A percentile compares a stretch with the other conserved stretches of the same genome.
phyloP scores from a whole-genome alignment of 2,797 vertebrate species.

The Calcarius lapponicus region DNA sequence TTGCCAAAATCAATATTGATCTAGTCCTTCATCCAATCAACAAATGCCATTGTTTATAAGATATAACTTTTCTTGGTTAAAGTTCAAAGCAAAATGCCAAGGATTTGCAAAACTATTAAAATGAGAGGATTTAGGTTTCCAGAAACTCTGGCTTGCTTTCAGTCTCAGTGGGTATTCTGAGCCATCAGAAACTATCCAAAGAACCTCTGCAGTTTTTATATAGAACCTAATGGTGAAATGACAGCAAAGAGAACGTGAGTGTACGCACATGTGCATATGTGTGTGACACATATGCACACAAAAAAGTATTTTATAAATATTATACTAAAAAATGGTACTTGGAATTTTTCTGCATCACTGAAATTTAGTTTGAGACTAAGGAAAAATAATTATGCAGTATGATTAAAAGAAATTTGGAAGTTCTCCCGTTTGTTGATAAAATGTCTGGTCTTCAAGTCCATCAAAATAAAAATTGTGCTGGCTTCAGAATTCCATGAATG shows the following conservation, averaged over 20 bases:
- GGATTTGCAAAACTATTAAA: slow-evolving; percentile 87
- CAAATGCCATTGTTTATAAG: slow-evolving; percentile 96
- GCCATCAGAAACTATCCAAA: slow-evolving; percentile 61
- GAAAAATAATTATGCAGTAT: neutral
- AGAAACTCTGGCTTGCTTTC: slow-evolving; percentile 77
- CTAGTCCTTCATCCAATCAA: slow-evolving; percentile 86
- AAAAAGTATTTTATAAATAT: neutral
- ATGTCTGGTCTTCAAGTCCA: slow-evolving; percentile 2
- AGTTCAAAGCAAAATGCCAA: slow-evolving; percentile 91
- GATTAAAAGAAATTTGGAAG: neutral
- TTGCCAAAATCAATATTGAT: slow-evolving; percentile 88
- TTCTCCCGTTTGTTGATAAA: neutral
- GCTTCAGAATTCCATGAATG: neutral
- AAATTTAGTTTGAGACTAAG: neutral
- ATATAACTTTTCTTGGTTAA: slow-evolving; percentile 95
- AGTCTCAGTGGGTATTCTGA: slow-evolving; percentile 62
- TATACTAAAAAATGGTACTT: neutral
- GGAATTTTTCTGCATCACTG: neutral
- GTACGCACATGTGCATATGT: neutral
- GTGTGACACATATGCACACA: neutral
- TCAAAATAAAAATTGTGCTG: neutral
- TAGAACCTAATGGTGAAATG: neutral
- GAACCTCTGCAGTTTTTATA: slow-evolving; percentile 43
- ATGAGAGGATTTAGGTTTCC: slow-evolving; percentile 80
- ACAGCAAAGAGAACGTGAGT: neutral